Conservation (phyloP, 2,797 vertebrate genomes). For the Zalophus californianus region DNA sequence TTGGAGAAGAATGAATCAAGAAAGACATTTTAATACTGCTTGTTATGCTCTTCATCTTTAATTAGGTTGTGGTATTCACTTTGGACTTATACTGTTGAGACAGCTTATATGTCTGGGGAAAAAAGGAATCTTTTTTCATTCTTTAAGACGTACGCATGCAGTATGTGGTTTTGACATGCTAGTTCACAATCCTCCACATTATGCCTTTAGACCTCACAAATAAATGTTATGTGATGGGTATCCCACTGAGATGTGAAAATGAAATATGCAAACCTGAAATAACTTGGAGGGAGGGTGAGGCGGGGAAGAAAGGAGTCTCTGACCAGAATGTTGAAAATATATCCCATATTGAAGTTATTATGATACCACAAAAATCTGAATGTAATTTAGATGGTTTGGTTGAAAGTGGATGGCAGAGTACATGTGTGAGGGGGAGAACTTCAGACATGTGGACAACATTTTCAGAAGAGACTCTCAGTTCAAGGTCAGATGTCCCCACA, state of each 20-base stretch:
- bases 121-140: slow-evolving; percentile 67
- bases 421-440: slow-evolving; percentile 51
- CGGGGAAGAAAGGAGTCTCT: slow-evolving; percentile 76
- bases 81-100: slow-evolving; percentile 52
- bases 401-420: slow-evolving; percentile 67
- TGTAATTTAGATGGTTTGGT: slow-evolving; percentile 83
- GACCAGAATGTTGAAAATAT: slow-evolving; percentile 74
- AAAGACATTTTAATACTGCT: slow-evolving; percentile 44
- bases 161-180: slow-evolving; percentile 63
- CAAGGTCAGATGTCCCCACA: slow-evolving; percentile 78
- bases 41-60: slow-evolving; percentile 60
- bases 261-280: slow-evolving; percentile 82
- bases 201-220: slow-evolving; percentile 73
- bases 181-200: slow-evolving; percentile 56
- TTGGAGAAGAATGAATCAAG: slow-evolving; percentile 53
- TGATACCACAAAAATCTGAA: slow-evolving; percentile 85
- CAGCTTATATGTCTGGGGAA: slow-evolving; percentile 59
- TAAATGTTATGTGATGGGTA: slow-evolving; percentile 76
- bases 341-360: slow-evolving; percentile 85
- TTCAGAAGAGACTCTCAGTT: slow-evolving; percentile 80
- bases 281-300: slow-evolving; percentile 81
- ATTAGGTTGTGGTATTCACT: slow-evolving; percentile 50
- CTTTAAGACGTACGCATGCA: not conserved
- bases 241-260: slow-evolving; percentile 80
- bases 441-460: slow-evolving; percentile 72